phyloP scores from a whole-genome alignment of 2,888 invertebrate genomes.

The Quadroppia sp. region DNA sequence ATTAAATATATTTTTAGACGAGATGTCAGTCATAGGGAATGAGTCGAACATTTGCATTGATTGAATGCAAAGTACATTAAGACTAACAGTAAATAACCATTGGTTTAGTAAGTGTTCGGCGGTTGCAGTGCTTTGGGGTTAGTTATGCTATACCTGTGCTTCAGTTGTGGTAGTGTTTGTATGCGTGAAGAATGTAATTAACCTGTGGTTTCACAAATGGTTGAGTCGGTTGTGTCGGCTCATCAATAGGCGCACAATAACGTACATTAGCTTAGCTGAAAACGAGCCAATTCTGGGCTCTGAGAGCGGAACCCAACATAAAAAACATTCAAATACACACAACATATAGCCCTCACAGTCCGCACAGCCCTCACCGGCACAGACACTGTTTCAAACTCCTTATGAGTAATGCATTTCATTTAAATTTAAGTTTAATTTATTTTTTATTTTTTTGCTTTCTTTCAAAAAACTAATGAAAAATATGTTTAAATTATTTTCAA shows the following conservation, averaged over 20 bases:
- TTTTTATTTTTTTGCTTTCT: background rate
- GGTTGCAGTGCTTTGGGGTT: conserved; percentile 12
- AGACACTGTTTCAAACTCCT: conserved; percentile 8
- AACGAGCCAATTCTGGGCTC: conserved; percentile 1
- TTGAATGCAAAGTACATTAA: background rate
- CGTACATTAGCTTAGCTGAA: conserved; percentile 15
- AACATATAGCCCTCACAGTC: background rate
- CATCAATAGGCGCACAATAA: conserved; percentile 11
- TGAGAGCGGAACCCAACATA: background rate
- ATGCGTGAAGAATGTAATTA: conserved; percentile 29
- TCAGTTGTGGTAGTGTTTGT: background rate
- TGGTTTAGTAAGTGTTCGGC: background rate
- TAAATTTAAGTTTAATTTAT: conserved; percentile 17
- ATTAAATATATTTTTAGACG: background rate
- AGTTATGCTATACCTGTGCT: background rate
- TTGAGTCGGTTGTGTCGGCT: conserved; percentile 16
- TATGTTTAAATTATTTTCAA: background rate
- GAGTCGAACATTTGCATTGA: background rate
- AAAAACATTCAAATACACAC: background rate
- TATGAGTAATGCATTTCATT: conserved; percentile 30
- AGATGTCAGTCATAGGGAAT: background rate
- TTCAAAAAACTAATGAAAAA: conserved; percentile 24
- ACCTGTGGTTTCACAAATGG: conserved; percentile 9
- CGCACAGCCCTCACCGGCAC: background rate
- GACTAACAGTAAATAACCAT: conserved; percentile 8